These are phyloP conservation scores for Tachystola acroxantha DNA, from an alignment of 2,888 invertebrate species.

Conservation along the genomic window DNA sequence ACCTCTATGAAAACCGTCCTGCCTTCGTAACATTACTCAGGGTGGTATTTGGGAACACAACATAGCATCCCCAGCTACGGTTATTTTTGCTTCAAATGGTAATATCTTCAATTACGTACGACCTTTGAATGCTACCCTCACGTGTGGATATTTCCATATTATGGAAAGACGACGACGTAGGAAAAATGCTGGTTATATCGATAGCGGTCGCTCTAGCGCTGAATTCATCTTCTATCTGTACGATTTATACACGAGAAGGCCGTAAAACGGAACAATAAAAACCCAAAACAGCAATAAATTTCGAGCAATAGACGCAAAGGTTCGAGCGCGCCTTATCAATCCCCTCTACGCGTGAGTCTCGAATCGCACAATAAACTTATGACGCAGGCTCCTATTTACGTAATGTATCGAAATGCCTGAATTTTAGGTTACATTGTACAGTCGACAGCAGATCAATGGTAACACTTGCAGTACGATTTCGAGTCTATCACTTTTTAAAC, in stretches of 20 bases:
- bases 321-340: slow-evolving; percentile 77
- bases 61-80: slow-evolving; percentile 10
- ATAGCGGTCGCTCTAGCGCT: slow-evolving; percentile 64
- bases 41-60: slow-evolving; percentile 36
- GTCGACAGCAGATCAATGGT: no score
- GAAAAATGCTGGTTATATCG: slow-evolving; percentile 54
- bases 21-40: slow-evolving; percentile 30
- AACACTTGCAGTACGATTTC: no score
- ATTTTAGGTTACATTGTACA: no score
- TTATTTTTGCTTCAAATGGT: slow-evolving; percentile 12
- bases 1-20: slow-evolving; percentile 62
- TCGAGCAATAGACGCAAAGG: slow-evolving; percentile 77
- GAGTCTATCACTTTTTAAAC: no score
- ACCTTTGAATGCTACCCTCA: neutral
- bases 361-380: slow-evolving; percentile 72
- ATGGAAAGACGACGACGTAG: slow-evolving; percentile 42
- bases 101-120: slow-evolving; percentile 14
- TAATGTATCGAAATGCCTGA: slow-evolving; percentile 4
- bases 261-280: slow-evolving; percentile 80
- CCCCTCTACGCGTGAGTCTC: slow-evolving; percentile 67
- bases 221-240: slow-evolving; percentile 76
- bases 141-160: slow-evolving; percentile 22
- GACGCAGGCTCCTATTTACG: slow-evolving; percentile 44
- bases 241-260: slow-evolving; percentile 75
- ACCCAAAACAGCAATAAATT: slow-evolving; percentile 80